These are phyloP conservation scores for Paragorgia papillata DNA, from an alignment of 92 coral and sea anemone genomes.

Conservation along the genomic window DNA sequence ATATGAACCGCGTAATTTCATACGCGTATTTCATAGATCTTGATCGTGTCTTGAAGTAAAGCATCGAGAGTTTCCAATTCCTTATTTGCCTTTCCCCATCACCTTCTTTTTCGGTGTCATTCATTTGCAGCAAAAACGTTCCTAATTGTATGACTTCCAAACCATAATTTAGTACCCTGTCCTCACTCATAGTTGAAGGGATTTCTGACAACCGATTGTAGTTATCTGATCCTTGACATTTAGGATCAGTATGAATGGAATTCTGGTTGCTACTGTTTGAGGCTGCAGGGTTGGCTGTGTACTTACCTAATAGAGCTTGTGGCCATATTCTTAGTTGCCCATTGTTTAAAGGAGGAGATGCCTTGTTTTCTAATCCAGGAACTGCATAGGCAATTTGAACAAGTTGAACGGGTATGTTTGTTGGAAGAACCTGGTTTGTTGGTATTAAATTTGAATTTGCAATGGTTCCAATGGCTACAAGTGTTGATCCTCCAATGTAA, in stretches of 20 bases:
- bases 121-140: constrained; percentile 57
- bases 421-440: neutral
- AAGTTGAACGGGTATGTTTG: neutral
- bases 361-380: constrained; percentile 13
- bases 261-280: too few relatives aligned
- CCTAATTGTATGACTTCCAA: constrained; percentile 61
- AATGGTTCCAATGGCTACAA: constrained; percentile 4
- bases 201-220: too few relatives aligned
- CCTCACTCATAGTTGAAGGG: constrained; percentile 27
- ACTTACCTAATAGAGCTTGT: neutral
- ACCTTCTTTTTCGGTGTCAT: constrained; percentile 71
- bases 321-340: constrained; percentile 20
- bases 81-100: constrained; percentile 60
- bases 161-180: constrained; percentile 63
- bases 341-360: constrained; percentile 1
- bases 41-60: constrained; percentile 60
- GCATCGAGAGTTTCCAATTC: constrained; percentile 62
- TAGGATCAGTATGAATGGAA: too few relatives aligned
- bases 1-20: constrained; percentile 58
- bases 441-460: neutral
- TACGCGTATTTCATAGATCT: constrained; percentile 72
- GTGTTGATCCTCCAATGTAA: constrained; percentile 1
- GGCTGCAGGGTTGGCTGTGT: neutral
- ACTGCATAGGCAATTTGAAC: constrained; percentile 5
- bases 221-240: too few relatives aligned